phyloP scores from a whole-genome alignment of 2,113 vertebrate species.

The Turnix velox region DNA sequence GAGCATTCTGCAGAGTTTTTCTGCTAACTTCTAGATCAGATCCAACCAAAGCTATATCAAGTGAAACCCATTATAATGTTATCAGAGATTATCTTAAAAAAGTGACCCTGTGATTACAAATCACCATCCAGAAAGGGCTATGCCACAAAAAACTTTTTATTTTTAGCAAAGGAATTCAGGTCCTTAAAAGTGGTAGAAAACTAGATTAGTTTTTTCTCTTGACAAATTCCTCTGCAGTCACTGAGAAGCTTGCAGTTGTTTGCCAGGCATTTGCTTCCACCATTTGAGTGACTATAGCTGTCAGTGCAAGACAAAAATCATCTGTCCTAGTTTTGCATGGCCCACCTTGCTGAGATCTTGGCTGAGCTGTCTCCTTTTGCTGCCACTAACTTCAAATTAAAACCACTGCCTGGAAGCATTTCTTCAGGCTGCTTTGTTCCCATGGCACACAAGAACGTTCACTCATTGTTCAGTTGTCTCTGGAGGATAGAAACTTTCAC shows the following conservation, averaged over 20 bases:
- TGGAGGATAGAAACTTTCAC: background rate
- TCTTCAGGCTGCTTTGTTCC: background rate
- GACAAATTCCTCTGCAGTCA: background rate
- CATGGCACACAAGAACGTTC: background rate
- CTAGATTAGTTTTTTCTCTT: background rate
- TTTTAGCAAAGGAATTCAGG: background rate
- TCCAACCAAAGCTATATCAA: background rate
- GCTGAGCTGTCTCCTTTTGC: background rate
- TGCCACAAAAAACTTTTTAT: accelerated
- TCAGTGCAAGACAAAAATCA: background rate
- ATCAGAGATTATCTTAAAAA: background rate
- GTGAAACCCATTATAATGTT: background rate
- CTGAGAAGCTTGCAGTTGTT: background rate
- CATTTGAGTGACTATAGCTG: background rate
- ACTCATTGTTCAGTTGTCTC: background rate
- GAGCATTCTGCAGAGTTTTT: background rate
- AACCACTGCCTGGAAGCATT: background rate
- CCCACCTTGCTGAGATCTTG: background rate
- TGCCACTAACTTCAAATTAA: background rate
- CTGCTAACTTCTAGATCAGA: background rate
- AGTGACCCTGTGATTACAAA: background rate
- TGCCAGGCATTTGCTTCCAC: background rate
- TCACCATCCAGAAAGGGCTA: background rate
- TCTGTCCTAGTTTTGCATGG: background rate
- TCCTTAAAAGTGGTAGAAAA: background rate